Evolutionary conservation across 2,113 vertebrate species (phyloP).

Genomic region (Heterochromis multidens): DNA sequence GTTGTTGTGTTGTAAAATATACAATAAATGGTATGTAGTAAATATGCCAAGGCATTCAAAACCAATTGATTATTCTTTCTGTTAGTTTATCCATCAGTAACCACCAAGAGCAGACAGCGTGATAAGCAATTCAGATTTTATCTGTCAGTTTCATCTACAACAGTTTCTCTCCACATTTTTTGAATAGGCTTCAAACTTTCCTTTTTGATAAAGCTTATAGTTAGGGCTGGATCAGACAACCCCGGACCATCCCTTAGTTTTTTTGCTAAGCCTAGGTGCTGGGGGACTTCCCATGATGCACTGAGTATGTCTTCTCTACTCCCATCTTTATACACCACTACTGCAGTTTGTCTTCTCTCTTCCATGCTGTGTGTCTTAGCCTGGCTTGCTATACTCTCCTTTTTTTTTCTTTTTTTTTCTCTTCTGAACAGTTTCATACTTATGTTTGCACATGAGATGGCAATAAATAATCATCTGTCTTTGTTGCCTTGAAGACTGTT

Average conservation of each 20-base stretch:
- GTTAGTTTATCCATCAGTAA: background rate
- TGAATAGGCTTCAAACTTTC: background rate
- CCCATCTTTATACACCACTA: background rate
- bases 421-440: accelerated
- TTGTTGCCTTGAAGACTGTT: constrained; percentile 15
- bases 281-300: background rate
- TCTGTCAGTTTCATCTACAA: background rate
- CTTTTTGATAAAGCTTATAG: background rate
- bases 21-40: too few species aligned
- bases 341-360: background rate
- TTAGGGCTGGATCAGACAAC: background rate
- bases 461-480: background rate
- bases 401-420: too few species aligned
- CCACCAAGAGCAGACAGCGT: background rate
- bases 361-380: background rate
- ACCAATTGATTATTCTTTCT: too few species aligned
- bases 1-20: too few species aligned
- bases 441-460: background rate
- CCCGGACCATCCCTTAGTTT: background rate
- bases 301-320: background rate
- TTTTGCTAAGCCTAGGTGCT: background rate
- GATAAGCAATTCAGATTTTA: background rate
- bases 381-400: background rate
- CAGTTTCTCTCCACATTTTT: background rate
- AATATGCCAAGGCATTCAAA: too few species aligned